phyloP scores from a whole-genome alignment of 53 echinoderm and acorn worm species.

The Apostichopus leukothele region DNA sequence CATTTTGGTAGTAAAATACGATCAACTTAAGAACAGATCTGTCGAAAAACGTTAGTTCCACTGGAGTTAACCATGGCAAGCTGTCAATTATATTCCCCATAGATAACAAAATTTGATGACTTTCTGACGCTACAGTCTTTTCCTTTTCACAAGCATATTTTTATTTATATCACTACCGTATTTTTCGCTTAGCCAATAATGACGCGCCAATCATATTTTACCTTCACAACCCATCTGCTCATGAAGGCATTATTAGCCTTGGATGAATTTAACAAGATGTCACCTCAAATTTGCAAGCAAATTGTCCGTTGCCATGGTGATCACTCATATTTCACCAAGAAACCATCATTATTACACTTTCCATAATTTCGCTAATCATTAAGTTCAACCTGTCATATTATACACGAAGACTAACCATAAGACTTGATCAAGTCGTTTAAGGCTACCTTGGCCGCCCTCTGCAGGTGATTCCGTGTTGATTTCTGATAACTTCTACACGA shows the following conservation, averaged over 20 bases:
- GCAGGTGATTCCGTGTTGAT: neutral
- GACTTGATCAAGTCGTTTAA: neutral
- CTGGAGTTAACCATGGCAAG: neutral
- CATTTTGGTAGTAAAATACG: no score
- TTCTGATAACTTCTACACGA: neutral
- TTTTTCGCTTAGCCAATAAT: no score
- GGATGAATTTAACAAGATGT: constrained; percentile 7
- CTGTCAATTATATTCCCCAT: neutral
- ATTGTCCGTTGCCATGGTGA: neutral
- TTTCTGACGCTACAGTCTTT: neutral
- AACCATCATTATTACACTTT: constrained; percentile 3
- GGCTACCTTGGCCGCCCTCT: neutral
- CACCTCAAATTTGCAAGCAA: neutral
- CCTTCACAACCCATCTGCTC: no score
- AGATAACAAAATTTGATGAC: neutral
- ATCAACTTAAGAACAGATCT: no score
- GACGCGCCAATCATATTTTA: no score
- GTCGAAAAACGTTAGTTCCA: neutral
- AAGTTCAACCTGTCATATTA: neutral
- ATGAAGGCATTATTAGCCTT: neutral
- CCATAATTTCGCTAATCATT: neutral
- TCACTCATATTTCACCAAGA: neutral
- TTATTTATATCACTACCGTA: no score
- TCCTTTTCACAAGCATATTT: no score
- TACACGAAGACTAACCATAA: neutral